These are phyloP conservation scores for Alsophila aescularia DNA, from an alignment of 2,888 invertebrate genomes.

Conservation along the genomic window DNA sequence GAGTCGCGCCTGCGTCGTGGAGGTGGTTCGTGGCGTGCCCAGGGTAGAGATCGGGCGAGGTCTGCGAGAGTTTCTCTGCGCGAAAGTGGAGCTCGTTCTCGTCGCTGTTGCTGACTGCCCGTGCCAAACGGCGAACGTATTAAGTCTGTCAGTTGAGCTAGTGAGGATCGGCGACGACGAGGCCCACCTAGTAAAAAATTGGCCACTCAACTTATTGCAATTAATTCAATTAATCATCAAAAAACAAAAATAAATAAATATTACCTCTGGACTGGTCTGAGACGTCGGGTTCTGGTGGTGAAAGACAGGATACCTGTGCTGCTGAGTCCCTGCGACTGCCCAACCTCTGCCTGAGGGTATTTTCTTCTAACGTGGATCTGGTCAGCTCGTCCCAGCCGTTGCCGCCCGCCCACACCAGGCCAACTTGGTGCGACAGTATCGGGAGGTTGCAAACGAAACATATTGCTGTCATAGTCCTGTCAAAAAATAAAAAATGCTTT, in stretches of 20 bases:
- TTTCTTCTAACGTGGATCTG: constrained; percentile 92
- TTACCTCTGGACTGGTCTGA: constrained; percentile 80
- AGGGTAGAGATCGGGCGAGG: constrained; percentile 92
- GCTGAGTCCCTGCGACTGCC: constrained; percentile 95
- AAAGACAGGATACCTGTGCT: constrained; percentile 94
- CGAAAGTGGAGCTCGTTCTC: constrained; percentile 88
- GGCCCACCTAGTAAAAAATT: constrained; percentile 76
- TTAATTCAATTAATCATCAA: neutral
- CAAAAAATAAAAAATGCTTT: constrained; percentile 48
- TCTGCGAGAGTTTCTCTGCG: constrained; percentile 95
- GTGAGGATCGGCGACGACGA: constrained; percentile 91
- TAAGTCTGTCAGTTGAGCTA: constrained; percentile 95
- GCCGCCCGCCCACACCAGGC: constrained; percentile 96
- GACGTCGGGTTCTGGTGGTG: constrained; percentile 92
- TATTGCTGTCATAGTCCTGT: constrained; percentile 96
- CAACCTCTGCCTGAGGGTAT: constrained; percentile 92
- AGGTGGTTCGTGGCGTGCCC: constrained; percentile 87
- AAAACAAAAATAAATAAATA: neutral
- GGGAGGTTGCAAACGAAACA: constrained; percentile 98
- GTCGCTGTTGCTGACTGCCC: constrained; percentile 76
- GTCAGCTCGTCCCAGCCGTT: constrained; percentile 97
- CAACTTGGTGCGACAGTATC: constrained; percentile 97
- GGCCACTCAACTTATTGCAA: neutral
- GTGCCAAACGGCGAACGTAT: constrained; percentile 93
- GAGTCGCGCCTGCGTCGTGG: constrained; percentile 92